These are phyloP conservation scores for Sinopyrophorus schimmeli DNA, from an alignment of 2,888 invertebrate genomes.

Conservation along the genomic window DNA sequence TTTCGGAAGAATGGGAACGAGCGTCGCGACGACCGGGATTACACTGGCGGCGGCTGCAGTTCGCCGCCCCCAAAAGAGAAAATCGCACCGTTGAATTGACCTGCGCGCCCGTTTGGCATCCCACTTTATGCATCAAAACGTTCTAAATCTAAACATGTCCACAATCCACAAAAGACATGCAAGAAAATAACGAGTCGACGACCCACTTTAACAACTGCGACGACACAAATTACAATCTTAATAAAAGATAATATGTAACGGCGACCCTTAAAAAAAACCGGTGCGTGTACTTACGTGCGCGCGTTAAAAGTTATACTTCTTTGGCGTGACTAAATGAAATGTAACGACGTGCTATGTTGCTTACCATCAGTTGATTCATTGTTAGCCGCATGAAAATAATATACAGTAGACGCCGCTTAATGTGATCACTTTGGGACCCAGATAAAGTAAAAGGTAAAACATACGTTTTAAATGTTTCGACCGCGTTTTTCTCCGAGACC, in stretches of 20 bases:
- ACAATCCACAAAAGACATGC: slow-evolving; percentile 15
- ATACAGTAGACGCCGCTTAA: too few species aligned
- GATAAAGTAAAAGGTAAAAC: too few species aligned
- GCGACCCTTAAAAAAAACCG: too few species aligned
- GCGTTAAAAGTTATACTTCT: too few species aligned
- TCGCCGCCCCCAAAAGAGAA: slow-evolving; percentile 38
- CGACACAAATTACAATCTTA: slow-evolving; percentile 1
- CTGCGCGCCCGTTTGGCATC: slow-evolving; percentile 36
- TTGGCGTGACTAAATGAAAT: too few species aligned
- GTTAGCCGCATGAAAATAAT: too few species aligned
- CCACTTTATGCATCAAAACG: slow-evolving; percentile 19
- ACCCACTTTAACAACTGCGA: slow-evolving; percentile 17
- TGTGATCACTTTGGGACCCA: too few species aligned
- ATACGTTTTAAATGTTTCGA: too few species aligned
- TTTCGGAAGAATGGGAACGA: slow-evolving; percentile 22
- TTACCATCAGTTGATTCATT: too few species aligned
- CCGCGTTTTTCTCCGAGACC: too few species aligned
- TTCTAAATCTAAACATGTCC: slow-evolving; percentile 26
- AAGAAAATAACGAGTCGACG: slow-evolving; percentile 23
- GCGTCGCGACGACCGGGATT: slow-evolving; percentile 29
- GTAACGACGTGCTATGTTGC: too few species aligned
- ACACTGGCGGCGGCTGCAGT: slow-evolving; percentile 35
- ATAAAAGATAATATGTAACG: slow-evolving; percentile 19
- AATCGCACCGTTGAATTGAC: slow-evolving; percentile 35
- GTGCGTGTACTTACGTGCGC: too few species aligned